Conservation (phyloP, 2,888 invertebrate genomes). For the Cremastinae sp. region DNA sequence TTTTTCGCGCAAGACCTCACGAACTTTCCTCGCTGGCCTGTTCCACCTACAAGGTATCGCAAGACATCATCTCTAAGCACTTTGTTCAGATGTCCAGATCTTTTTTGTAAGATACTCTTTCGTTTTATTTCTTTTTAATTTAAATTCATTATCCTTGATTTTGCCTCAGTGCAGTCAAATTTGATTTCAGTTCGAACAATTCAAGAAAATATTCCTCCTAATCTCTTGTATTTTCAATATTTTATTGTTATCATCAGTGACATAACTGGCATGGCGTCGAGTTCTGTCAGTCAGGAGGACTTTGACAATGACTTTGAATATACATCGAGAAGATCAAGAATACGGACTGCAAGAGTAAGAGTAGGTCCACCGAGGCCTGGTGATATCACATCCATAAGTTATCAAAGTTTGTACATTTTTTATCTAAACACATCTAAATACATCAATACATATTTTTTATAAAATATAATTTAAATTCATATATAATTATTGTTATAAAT, state of each 20-base stretch:
- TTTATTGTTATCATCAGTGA: slow-evolving; percentile 64
- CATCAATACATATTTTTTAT: too few species aligned
- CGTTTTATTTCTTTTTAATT: slow-evolving; percentile 58
- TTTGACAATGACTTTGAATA: slow-evolving; percentile 82
- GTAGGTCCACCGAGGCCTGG: slow-evolving; percentile 71
- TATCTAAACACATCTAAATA: too few species aligned
- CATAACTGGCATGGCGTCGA: slow-evolving; percentile 82
- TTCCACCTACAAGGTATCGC: slow-evolving; percentile 64
- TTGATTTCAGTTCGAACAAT: slow-evolving; percentile 3
- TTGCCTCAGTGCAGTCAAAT: slow-evolving; percentile 1
- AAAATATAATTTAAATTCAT: slow-evolving; percentile 7
- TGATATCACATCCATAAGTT: slow-evolving; percentile 69
- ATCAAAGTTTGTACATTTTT: slow-evolving; percentile 68
- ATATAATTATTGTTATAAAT: too few species aligned
- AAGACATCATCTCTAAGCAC: slow-evolving; percentile 65
- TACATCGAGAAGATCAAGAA: slow-evolving; percentile 81
- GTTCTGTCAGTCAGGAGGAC: slow-evolving; percentile 84
- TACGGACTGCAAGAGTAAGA: slow-evolving; percentile 81
- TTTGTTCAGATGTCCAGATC: slow-evolving; percentile 77
- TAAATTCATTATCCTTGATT: slow-evolving; percentile 12
- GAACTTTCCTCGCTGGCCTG: slow-evolving; percentile 42
- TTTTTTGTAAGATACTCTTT: slow-evolving; percentile 73
- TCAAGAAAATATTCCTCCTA: not conserved
- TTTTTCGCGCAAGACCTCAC: slow-evolving; percentile 25
- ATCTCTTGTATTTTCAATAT: slow-evolving; percentile 17